These are phyloP conservation scores for Anisognathus igniventris DNA, from an alignment of 2,797 vertebrate species.

Conservation along the genomic window DNA sequence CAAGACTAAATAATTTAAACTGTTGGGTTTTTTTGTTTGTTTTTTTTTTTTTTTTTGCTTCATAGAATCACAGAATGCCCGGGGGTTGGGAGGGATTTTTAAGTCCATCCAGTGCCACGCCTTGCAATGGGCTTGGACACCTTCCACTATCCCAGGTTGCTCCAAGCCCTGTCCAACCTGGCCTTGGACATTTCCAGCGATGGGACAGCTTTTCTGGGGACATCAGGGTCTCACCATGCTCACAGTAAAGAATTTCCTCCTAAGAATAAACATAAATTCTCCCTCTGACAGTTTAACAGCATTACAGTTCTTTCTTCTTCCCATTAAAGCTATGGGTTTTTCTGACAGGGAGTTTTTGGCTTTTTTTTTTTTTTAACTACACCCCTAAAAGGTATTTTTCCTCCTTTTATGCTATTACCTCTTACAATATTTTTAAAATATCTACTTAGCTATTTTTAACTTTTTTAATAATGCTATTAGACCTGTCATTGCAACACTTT, in stretches of 20 bases:
- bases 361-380: not conserved
- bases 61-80: not conserved
- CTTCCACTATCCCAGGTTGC: accelerated
- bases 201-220: not conserved
- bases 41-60: no score
- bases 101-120: accelerated
- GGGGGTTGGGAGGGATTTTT: not conserved
- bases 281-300: not conserved
- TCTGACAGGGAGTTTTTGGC: not conserved
- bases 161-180: accelerated
- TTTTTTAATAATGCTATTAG: not conserved
- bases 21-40: no score
- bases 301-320: not conserved
- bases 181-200: not conserved
- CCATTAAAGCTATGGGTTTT: not conserved
- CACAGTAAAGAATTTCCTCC: not conserved
- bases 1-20: not conserved
- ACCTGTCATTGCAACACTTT: not conserved
- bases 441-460: not conserved
- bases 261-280: not conserved
- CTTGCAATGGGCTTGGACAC: not conserved
- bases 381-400: not conserved
- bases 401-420: not conserved
- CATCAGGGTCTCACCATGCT: not conserved
- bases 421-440: not conserved